Base-by-base conservation (phyloP, 1,140 invertebrate genomes). In the Globodera ellingtonae region DNA sequence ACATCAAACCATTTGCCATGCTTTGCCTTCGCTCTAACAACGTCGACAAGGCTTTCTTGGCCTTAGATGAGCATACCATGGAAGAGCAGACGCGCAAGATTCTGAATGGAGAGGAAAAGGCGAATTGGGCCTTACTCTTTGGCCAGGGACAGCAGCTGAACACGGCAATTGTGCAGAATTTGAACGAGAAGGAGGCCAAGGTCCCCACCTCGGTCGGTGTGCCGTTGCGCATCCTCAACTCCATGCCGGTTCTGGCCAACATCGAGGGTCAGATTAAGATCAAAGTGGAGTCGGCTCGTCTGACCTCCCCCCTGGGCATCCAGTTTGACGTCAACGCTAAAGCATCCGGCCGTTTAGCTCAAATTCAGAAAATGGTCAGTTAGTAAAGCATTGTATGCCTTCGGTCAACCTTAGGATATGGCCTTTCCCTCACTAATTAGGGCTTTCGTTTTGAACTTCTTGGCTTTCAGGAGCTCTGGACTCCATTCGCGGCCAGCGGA, bases 1-100 rank as follows among this genome's bases (percentile, higher is more conserved):
- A 72, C 2, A 59, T 84, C 15, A n/a, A 83, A 47, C 85, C 84
- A 44, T 84, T 85, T 46, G 82, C 72, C 44, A 86, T 83, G 84
- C 52, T 83, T 8, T 21, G 9, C 48, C n/a, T 83, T n/a, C 82
- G 82, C 73, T 35, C 72, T 6, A 75, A 72, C 59, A 78, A 83
- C 50, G 84, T 86, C 10, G 82, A 83, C 81, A 56, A 62, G 50
- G 80, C 50, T 35, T 83, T 83, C 59, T 7, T 83, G 13, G 84
- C 85, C 21, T 65, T 84, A 4, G 72, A 44, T 9, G 72, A 79
- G 15, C 71, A 86, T 50, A 50, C n/a, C 2, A 74, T 84, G 48
- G 72, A 21, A n/a, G 46, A 84, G n/a, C 50, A 52, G 44, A 66
- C 82, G 50, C 69, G 62, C 65, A 62, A 84, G 7, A 50, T 76